A percentile compares a stretch with the other conserved stretches of the same genome.
These are phyloP conservation scores for Rhinella marina DNA, from an alignment of 2,797 vertebrate genomes.

Conservation along the genomic window DNA sequence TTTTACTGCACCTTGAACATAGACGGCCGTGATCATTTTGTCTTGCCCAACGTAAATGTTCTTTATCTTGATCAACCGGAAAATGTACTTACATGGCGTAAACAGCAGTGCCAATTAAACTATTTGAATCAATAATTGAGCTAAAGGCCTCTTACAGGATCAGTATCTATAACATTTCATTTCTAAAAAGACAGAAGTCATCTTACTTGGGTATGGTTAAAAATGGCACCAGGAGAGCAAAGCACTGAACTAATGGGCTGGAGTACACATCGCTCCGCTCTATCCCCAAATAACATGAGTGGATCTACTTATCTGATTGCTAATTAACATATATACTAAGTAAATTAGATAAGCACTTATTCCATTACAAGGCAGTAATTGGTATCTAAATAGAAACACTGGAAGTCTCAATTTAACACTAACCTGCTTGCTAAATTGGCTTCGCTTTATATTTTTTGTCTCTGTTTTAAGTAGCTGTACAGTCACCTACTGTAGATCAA, in stretches of 20 bases:
- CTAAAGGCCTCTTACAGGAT: background rate
- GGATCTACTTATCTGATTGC: constrained; percentile 53
- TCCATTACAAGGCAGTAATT: constrained; percentile 53
- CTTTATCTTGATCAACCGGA: background rate
- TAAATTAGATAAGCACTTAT: constrained; percentile 56
- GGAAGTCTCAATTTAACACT: constrained; percentile 34
- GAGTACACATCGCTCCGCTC: background rate
- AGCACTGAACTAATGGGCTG: background rate
- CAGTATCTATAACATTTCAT: background rate
- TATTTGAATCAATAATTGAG: background rate
- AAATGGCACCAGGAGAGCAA: background rate
- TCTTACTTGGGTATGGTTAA: constrained; percentile 12
- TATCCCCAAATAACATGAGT: constrained; percentile 55
- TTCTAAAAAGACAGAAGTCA: background rate
- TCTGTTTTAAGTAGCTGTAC: background rate
- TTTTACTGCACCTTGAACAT: background rate
- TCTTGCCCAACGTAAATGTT: background rate
- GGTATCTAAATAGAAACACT: constrained; percentile 56
- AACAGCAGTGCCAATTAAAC: constrained; percentile 1
- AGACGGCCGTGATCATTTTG: background rate
- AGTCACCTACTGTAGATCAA: background rate
- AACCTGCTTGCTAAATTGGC: constrained; percentile 11
- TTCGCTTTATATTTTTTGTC: background rate
- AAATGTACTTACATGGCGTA: background rate
- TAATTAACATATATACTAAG: constrained; percentile 58